Percentiles rank a stretch among this genome's conserved stretches.
Conservation (phyloP, 2,797 vertebrate genomes). For the Danio kyathit region DNA sequence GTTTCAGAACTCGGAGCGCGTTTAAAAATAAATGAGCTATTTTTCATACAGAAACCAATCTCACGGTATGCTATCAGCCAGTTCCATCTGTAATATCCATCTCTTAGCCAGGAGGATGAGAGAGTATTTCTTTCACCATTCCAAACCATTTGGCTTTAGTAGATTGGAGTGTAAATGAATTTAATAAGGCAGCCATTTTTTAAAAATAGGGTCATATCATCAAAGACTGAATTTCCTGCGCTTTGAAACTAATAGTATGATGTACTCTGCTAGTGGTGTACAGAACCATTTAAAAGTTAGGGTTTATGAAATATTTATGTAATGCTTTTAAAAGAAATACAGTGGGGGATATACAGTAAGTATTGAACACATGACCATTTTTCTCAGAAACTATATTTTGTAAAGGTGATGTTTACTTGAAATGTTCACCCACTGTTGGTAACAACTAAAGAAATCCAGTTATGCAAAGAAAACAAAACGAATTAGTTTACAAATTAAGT, state of each 20-base stretch:
- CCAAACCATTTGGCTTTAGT: background rate
- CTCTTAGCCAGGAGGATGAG: background rate
- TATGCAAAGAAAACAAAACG: no score
- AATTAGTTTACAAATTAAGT: no score
- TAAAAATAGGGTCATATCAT: background rate
- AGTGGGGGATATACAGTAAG: no score
- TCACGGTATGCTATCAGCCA: conserved; percentile 17
- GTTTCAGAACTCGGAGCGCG: background rate
- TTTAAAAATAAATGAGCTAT: conserved; percentile 4
- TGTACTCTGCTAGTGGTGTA: background rate
- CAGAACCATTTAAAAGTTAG: background rate
- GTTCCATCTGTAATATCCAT: conserved; percentile 26
- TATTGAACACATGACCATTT: no score
- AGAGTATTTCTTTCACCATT: background rate
- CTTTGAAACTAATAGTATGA: conserved; percentile 1
- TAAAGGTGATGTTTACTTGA: no score
- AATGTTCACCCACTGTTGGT: no score
- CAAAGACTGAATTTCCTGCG: background rate
- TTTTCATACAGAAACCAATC: conserved; percentile 33
- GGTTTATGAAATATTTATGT: background rate
- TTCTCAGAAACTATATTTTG: no score
- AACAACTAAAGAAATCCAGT: no score
- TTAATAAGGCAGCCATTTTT: background rate
- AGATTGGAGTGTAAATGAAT: conserved; percentile 6
- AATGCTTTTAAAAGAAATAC: background rate